These are phyloP conservation scores for Aspiorhynchus laticeps DNA, from an alignment of 2,113 vertebrate species.

Conservation along the genomic window DNA sequence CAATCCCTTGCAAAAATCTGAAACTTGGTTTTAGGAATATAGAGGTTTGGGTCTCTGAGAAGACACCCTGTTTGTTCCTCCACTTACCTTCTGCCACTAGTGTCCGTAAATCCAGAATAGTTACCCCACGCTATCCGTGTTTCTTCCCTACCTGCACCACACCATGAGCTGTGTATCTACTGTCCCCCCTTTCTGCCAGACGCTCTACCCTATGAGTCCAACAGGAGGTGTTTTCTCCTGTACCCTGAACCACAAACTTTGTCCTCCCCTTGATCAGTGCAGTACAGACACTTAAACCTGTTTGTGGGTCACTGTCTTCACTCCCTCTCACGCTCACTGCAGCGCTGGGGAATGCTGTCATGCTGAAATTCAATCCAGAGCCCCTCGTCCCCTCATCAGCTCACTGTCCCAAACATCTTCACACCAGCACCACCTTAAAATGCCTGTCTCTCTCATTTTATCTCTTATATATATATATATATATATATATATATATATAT, in stretches of 20 bases:
- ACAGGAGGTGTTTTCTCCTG: conserved; percentile 33
- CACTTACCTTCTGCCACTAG: conserved; percentile 31
- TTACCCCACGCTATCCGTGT: conserved; percentile 48
- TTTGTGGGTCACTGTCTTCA: conserved; percentile 67
- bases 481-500: no score
- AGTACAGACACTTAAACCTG: conserved; percentile 59
- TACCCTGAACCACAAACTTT: conserved; percentile 9
- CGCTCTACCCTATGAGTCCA: conserved; percentile 25
- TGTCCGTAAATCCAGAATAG: conserved; percentile 21
- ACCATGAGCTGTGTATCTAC: conserved; percentile 47
- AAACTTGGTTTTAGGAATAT: neutral
- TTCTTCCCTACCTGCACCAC: conserved; percentile 56
- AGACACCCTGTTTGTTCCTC: neutral
- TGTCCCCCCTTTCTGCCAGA: conserved; percentile 54
- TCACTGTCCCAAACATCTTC: conserved; percentile 29
- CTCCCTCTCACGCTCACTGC: conserved; percentile 61
- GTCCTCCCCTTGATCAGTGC: conserved; percentile 39
- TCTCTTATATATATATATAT: neutral
- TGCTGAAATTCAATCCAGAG: conserved; percentile 76
- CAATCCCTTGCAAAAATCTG: neutral
- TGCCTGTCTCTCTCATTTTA: neutral
- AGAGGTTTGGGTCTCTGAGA: neutral
- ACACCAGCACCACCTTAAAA: conserved; percentile 35
- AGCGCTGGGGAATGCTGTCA: conserved; percentile 74
- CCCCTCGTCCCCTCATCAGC: conserved; percentile 53